Percentiles rank a stretch among this genome's conserved stretches.
Conservation (phyloP, 2,888 invertebrate species). For the Parnassius glacialis region DNA sequence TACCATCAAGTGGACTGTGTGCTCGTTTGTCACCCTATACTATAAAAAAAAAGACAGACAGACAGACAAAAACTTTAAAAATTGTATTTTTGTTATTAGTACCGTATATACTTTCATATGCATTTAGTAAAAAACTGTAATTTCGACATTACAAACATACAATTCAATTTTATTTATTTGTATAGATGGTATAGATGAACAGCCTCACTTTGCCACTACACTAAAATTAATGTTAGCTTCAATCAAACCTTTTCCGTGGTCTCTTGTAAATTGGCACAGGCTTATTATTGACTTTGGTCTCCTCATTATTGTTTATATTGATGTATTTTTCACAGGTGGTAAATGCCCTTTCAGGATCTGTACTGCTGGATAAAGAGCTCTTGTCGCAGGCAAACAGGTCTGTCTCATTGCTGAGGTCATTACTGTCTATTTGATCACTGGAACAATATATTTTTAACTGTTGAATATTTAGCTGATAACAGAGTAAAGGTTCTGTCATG, state of each 20-base stretch:
- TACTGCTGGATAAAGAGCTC: slow-evolving; percentile 63
- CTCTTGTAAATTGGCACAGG: slow-evolving; percentile 45
- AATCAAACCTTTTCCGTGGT: slow-evolving; percentile 56
- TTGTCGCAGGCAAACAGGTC: slow-evolving; percentile 74
- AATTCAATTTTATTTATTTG: no score
- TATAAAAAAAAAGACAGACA: no score
- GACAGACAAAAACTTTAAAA: no score
- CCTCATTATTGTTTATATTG: slow-evolving; percentile 70
- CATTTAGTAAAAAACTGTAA: no score
- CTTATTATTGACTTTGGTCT: slow-evolving; percentile 52
- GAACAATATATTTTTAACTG: slow-evolving; percentile 17
- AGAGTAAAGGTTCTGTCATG: background rate
- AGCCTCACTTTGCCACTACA: no score
- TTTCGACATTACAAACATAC: no score
- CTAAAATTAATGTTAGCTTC: background rate
- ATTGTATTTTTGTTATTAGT: no score
- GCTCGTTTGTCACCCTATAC: no score
- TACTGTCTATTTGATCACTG: slow-evolving; percentile 72
- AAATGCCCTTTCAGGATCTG: slow-evolving; percentile 46
- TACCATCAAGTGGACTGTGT: no score
- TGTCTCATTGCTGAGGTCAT: slow-evolving; percentile 71
- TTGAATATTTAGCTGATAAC: background rate
- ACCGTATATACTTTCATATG: no score
- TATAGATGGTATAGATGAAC: no score
- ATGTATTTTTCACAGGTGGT: slow-evolving; percentile 54